Evolutionary conservation across 2,113 vertebrate genomes (phyloP).

Genomic region (Hemichromis elongatus): DNA sequence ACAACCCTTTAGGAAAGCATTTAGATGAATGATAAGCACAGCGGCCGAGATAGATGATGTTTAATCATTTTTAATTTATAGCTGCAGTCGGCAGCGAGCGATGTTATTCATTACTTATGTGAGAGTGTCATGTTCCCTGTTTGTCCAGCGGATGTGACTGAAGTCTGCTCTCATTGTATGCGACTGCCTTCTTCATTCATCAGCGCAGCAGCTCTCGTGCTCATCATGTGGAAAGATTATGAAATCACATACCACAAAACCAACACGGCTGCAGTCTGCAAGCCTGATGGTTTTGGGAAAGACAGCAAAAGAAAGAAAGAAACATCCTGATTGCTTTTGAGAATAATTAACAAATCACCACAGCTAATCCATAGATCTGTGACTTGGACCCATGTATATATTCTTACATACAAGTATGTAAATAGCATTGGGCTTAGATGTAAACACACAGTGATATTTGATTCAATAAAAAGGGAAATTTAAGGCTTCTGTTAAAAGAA

Average conservation of each 20-base stretch:
- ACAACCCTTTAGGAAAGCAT: not conserved
- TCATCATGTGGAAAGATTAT: not conserved
- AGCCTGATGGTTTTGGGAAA: not conserved
- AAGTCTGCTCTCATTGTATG: not conserved
- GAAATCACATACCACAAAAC: not conserved
- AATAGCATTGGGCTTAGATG: not conserved
- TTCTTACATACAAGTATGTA: not conserved
- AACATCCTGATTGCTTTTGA: not conserved
- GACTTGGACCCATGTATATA: not conserved
- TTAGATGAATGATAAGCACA: not conserved
- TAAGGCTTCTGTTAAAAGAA: not conserved
- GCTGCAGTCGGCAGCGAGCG: not conserved
- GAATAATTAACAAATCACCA: not conserved
- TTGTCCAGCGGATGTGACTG: not conserved
- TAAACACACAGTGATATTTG: not conserved
- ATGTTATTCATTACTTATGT: conserved; percentile 5
- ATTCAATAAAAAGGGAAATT: not conserved
- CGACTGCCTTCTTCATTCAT: not conserved
- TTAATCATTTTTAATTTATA: not conserved
- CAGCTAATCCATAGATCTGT: not conserved
- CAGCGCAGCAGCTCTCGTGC: not conserved
- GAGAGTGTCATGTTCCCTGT: not conserved
- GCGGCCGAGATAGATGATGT: not conserved
- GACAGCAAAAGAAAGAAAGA: not conserved
- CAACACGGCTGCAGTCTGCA: not conserved